Evolutionary conservation across 2,797 vertebrate species (phyloP).

Genomic region (Gorsachius magnificus): DNA sequence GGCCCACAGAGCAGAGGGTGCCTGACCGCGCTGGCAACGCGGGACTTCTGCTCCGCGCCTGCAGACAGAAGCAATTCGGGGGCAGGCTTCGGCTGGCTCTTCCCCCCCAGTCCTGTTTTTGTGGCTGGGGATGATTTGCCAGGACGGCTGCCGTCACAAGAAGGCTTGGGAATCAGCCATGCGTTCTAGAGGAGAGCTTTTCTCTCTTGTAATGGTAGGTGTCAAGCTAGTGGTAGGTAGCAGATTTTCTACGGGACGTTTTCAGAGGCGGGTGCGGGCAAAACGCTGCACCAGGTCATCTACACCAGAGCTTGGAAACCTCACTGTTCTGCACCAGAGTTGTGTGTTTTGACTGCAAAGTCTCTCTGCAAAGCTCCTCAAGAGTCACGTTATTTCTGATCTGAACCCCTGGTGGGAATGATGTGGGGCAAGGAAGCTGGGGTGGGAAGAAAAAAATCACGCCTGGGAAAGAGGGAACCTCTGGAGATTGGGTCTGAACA

Average conservation of each 20-base stretch:
- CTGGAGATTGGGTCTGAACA: background rate
- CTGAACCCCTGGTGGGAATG: background rate
- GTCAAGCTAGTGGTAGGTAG: background rate
- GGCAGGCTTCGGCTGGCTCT: background rate
- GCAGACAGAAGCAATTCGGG: background rate
- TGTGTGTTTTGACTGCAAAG: constrained; percentile 53
- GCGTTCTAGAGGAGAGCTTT: background rate
- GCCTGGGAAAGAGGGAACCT: background rate
- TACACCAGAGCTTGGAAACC: background rate
- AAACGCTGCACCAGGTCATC: background rate
- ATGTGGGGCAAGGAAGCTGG: background rate
- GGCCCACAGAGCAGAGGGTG: constrained; percentile 13
- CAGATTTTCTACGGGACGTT: background rate
- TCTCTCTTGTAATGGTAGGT: background rate
- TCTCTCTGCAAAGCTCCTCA: constrained; percentile 40
- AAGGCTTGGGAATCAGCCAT: background rate
- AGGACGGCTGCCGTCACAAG: background rate
- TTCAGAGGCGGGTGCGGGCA: background rate
- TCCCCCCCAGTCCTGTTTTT: background rate
- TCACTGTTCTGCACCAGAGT: constrained; percentile 59
- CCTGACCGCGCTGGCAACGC: background rate
- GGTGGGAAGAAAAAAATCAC: background rate
- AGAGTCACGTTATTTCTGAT: background rate
- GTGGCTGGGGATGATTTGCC: background rate
- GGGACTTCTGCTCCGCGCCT: background rate